These are phyloP conservation scores for Agrypnus murinus DNA, from an alignment of 2,888 invertebrate genomes.

Conservation along the genomic window DNA sequence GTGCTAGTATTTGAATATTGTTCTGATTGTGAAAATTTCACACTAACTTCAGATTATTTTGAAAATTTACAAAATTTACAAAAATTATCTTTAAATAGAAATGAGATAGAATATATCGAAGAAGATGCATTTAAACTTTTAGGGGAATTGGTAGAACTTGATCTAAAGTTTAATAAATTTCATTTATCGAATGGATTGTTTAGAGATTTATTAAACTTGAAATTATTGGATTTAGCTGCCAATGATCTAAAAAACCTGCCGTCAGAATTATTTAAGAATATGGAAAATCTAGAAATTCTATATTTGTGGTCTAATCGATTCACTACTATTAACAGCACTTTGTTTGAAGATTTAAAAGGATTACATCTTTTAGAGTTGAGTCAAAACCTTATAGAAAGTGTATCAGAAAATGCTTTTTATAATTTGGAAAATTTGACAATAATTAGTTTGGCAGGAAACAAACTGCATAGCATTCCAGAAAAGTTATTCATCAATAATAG, in stretches of 20 bases:
- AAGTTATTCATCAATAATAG: constrained; percentile 72
- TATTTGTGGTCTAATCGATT: constrained; percentile 83
- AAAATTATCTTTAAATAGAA: constrained; percentile 37
- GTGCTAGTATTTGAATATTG: constrained; percentile 49
- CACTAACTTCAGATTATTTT: constrained; percentile 51
- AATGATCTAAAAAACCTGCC: constrained; percentile 79
- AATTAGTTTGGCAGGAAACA: constrained; percentile 81
- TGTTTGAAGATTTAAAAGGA: constrained; percentile 78
- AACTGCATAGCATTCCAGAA: constrained; percentile 77
- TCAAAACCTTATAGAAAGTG: constrained; percentile 77
- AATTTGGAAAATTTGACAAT: constrained; percentile 76
- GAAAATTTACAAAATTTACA: constrained; percentile 42
- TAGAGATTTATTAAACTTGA: constrained; percentile 53
- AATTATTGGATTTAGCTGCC: constrained; percentile 78
- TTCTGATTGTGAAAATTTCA: constrained; percentile 28
- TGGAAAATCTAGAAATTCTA: constrained; percentile 76
- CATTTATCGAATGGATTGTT: constrained; percentile 62
- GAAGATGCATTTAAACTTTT: constrained; percentile 71
- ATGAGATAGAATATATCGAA: constrained; percentile 46
- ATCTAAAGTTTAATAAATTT: constrained; percentile 77
- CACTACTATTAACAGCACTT: constrained; percentile 76
- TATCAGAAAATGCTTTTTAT: constrained; percentile 78
- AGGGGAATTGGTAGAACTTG: constrained; percentile 77
- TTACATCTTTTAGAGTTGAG: constrained; percentile 81
- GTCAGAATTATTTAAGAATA: constrained; percentile 76